These are phyloP conservation scores for Apamea monoglypha DNA, from an alignment of 2,888 invertebrate species.

Conservation along the genomic window DNA sequence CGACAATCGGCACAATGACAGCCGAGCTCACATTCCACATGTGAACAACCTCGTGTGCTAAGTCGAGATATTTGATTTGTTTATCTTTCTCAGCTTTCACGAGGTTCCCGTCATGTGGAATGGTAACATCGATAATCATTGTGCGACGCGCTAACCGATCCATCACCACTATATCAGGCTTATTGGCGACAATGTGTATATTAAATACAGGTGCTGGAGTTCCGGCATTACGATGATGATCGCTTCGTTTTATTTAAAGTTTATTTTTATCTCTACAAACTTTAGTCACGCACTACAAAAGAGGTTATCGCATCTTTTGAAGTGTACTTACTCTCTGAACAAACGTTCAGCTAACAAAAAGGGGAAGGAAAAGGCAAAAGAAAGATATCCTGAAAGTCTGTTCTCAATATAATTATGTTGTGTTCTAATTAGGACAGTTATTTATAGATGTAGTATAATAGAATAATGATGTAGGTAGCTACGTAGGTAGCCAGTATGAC, in stretches of 20 bases:
- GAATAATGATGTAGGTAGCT: not conserved
- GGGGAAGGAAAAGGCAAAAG: not conserved
- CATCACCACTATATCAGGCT: no score
- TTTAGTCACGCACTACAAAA: not conserved
- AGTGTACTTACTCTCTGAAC: constrained; percentile 6
- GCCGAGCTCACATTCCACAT: no score
- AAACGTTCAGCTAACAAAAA: constrained; percentile 22
- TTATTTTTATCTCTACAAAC: not conserved
- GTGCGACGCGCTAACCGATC: no score
- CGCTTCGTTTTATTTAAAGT: not conserved
- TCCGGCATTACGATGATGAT: no score
- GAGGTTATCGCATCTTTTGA: constrained; percentile 26
- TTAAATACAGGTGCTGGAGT: not conserved
- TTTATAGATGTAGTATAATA: not conserved
- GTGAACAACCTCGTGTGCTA: no score
- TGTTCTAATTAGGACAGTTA: not conserved
- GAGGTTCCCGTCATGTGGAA: no score
- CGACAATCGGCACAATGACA: no score
- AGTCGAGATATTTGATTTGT: no score
- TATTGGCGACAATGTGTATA: no score
- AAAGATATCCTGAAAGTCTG: not conserved
- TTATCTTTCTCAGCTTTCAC: no score
- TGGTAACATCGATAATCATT: no score
- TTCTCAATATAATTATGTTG: constrained; percentile 8
- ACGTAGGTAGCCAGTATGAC: not conserved